These are phyloP conservation scores for Brachionus rubens DNA, from an alignment of 1,140 invertebrate genomes.

Conservation along the genomic window DNA sequence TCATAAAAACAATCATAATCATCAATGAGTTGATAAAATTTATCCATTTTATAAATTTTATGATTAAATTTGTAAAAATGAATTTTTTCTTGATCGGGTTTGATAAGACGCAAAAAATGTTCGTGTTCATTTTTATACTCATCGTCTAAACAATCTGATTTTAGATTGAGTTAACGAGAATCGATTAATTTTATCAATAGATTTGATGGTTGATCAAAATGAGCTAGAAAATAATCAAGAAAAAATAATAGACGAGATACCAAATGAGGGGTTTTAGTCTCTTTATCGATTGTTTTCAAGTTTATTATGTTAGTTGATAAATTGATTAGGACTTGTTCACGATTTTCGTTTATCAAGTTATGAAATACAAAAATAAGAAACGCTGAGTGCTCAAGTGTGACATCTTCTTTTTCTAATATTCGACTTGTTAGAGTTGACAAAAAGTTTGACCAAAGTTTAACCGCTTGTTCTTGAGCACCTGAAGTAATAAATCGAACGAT, in stretches of 20 bases:
- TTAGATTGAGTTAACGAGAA: background rate
- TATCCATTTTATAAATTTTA: no score
- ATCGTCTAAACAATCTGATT: background rate
- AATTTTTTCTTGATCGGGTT: background rate
- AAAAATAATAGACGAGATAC: background rate
- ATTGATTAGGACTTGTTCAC: background rate
- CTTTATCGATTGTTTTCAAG: background rate
- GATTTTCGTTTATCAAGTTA: background rate
- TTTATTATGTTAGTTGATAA: background rate
- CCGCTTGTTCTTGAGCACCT: background rate
- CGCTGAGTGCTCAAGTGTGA: background rate
- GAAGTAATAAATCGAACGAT: background rate
- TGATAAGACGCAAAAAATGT: background rate
- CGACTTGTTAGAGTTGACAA: background rate
- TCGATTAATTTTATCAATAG: background rate
- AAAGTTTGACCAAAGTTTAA: conserved; percentile 5
- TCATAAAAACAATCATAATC: background rate
- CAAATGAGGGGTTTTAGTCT: background rate
- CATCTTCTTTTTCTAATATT: background rate
- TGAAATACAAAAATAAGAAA: conserved; percentile 30
- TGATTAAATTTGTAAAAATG: background rate
- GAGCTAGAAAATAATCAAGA: background rate
- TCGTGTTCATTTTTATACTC: background rate
- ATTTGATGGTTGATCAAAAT: background rate
- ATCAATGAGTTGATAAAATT: no score